These are phyloP conservation scores for Lordiphosa fenestrarum DNA, from an alignment of 2,888 invertebrate species.

Conservation along the genomic window DNA sequence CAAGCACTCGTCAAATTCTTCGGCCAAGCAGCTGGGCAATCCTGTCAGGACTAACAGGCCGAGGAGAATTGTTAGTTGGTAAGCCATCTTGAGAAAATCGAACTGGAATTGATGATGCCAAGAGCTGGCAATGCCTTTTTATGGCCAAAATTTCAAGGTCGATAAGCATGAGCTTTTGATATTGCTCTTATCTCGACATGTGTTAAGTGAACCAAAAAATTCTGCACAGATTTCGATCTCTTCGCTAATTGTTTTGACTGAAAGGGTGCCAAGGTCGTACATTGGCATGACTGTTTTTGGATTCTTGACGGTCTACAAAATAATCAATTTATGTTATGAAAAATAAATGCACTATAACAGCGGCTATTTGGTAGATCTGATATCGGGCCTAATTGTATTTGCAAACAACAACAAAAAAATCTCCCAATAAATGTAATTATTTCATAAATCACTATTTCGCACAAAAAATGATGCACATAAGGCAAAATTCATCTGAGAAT, in stretches of 20 bases:
- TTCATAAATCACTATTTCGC: no score
- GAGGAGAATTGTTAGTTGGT: slow-evolving; percentile 7
- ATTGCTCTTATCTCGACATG: slow-evolving; percentile 18
- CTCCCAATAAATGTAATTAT: no score
- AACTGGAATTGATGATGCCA: not conserved
- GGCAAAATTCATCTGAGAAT: no score
- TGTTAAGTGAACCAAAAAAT: not conserved
- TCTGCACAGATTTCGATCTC: slow-evolving; percentile 10
- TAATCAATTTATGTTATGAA: no score
- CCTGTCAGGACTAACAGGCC: slow-evolving; percentile 32
- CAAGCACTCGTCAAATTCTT: slow-evolving; percentile 56
- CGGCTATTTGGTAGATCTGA: no score
- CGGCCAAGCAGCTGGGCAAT: slow-evolving; percentile 11
- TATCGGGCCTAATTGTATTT: no score
- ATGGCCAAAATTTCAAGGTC: slow-evolving; percentile 20
- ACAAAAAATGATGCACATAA: no score
- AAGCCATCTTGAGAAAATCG: slow-evolving; percentile 2
- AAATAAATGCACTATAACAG: no score
- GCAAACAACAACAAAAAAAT: no score
- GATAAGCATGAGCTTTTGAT: slow-evolving; percentile 12
- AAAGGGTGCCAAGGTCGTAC: slow-evolving; percentile 30
- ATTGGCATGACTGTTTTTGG: slow-evolving; percentile 5
- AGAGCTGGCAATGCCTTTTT: slow-evolving; percentile 10
- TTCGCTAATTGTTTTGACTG: slow-evolving; percentile 10
- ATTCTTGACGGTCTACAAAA: no score